Percentiles rank a stretch among this genome's conserved stretches.
Evolutionary conservation across 1,140 invertebrate species (phyloP).

Genomic region (Zaprionus vittiger): DNA sequence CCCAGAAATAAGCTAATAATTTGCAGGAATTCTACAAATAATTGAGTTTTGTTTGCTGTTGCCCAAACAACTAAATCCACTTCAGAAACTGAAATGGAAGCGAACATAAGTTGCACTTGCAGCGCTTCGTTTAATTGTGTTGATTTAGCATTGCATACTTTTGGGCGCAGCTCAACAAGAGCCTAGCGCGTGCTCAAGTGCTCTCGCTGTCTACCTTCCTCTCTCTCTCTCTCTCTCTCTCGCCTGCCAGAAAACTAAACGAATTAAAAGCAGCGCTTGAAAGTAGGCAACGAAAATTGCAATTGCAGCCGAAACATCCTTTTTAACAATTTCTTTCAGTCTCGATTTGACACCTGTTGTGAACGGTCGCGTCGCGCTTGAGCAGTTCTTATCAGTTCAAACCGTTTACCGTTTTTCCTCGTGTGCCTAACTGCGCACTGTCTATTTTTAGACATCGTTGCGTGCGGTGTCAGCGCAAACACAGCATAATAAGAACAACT

Average conservation of each 20-base stretch:
- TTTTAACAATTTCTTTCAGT: no score
- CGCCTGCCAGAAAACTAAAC: background rate
- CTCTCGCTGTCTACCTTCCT: conserved; percentile 16
- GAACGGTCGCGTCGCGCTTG: no score
- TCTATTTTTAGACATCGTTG: no score
- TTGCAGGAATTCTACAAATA: background rate
- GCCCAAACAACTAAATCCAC: conserved; percentile 5
- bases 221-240: background rate
- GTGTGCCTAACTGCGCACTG: no score
- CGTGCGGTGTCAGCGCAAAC: no score
- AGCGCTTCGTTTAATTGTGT: conserved; percentile 37
- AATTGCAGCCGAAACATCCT: conserved; percentile 3
- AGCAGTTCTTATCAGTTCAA: no score
- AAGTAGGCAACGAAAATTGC: conserved; percentile 28
- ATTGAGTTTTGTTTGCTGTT: background rate
- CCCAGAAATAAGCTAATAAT: background rate
- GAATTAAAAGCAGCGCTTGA: conserved; percentile 38
- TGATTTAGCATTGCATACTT: conserved; percentile 24
- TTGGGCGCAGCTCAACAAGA: conserved; percentile 33
- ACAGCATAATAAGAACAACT: no score
- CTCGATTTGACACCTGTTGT: no score
- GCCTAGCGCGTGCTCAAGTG: conserved; percentile 55
- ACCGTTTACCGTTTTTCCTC: no score
- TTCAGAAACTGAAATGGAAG: background rate
- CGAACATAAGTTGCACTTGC: conserved; percentile 6